Evolutionary conservation across 2,797 vertebrate species (phyloP), one percentile per base, ranked within the genome.

Genomic region (Euthynnus affinis): DNA sequence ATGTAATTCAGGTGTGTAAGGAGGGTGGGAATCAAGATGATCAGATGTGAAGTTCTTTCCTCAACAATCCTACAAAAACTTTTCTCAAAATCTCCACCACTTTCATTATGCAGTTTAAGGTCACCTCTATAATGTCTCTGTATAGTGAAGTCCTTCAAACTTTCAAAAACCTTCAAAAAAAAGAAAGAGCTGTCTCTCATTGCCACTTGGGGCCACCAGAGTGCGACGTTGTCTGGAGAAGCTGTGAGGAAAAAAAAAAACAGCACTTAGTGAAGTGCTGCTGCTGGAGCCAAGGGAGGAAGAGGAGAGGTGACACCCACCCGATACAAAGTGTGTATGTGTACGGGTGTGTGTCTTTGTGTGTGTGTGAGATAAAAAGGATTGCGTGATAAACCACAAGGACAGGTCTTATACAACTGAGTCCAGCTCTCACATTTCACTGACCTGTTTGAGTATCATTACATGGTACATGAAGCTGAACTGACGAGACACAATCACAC

Each of bases 391-490:
- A 69, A 75, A 18, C 52, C 40, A 46, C 40, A 51, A 48, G 37
- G 56, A 10, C 61, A 27, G 48, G 58, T 74, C 76, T 48, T 42
- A 68, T 73, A 46, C 34, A 8, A 52, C 46, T 18, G 25, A 67
- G 23, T 74, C 20, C 48, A 4, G 40, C 44, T 23, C 76, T 88
- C 82, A 59, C n/a, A 29, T 87, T 85, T 81, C 83, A 68, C 20
- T 58, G 63, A 73, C 62, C 59, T 62, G 56, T 58, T 49, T 56
- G 64, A 75, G 61, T 69, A 61, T 46, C 62, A 64, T 85, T 74
- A 78, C 59, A 67, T 20, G 62, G 34, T 52, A 25, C 32, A 64
- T 68, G 72, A 74, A 32, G 40, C 15, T 77, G 57, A 67, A 34
- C 53, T 71, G 51, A 70, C 23, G 22, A 15, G 46, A 40, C 64